A percentile compares a stretch with the other conserved stretches of the same genome.
Conservation (phyloP, 2,113 vertebrate genomes). For the Malurus elegans region DNA sequence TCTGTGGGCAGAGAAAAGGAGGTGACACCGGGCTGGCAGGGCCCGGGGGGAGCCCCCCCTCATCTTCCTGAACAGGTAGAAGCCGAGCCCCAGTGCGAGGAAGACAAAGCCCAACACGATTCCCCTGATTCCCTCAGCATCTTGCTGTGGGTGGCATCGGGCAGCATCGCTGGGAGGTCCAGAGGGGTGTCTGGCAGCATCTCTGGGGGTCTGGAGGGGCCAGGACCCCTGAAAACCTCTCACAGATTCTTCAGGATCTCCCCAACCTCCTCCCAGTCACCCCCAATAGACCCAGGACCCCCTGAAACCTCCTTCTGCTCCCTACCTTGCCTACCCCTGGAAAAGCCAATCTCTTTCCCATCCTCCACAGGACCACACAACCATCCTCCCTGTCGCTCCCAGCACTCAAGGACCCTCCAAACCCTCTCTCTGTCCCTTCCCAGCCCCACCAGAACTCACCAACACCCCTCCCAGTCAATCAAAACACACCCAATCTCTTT, state of each 20-base stretch:
- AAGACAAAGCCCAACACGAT: neutral
- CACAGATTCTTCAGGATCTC: neutral
- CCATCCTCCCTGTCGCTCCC: no score
- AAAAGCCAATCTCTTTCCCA: no score
- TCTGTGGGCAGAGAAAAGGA: neutral
- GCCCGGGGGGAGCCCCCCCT: neutral
- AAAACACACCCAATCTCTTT: no score
- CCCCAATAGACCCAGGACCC: neutral
- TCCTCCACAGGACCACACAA: no score
- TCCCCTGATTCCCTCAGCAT: neutral
- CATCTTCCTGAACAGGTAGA: neutral
- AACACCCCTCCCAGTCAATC: no score
- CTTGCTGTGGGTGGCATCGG: neutral
- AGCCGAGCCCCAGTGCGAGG: neutral
- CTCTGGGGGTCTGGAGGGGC: neutral
- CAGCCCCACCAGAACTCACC: no score
- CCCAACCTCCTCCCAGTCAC: neutral
- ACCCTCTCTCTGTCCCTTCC: no score
- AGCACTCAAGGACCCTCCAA: no score
- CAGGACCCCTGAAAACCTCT: neutral
- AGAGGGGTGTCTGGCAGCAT: no score
- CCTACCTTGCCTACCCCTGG: neutral
- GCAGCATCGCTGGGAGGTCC: neutral
- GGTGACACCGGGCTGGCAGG: neutral
- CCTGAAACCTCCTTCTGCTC: no score